These are phyloP conservation scores for Suncus etruscus DNA, from an alignment of 2,113 vertebrate genomes.

Conservation along the genomic window DNA sequence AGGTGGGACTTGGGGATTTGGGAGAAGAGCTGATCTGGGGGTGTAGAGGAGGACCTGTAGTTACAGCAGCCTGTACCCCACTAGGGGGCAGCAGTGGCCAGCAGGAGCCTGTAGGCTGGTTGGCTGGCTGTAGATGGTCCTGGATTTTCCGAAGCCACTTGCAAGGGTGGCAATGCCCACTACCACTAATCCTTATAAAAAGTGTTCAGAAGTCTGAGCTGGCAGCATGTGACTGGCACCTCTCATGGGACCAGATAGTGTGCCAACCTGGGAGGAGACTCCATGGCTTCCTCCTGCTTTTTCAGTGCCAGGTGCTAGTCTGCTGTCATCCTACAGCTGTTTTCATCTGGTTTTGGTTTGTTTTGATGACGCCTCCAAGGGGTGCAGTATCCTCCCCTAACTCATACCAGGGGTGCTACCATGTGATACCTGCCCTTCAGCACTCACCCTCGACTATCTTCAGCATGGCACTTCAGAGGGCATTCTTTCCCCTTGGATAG, in stretches of 20 bases:
- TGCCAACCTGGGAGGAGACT: too few species aligned
- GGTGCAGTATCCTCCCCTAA: neutral
- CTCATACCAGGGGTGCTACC: too few species aligned
- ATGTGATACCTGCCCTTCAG: neutral
- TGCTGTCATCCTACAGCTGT: neutral
- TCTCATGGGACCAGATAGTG: too few species aligned
- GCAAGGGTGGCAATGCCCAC: too few species aligned
- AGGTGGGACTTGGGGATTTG: neutral
- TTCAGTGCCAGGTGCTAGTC: neutral
- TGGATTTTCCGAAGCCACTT: neutral
- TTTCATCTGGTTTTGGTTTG: neutral
- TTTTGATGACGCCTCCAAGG: neutral
- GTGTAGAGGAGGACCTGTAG: too few species aligned
- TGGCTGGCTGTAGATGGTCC: too few species aligned
- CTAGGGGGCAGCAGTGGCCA: slow-evolving; percentile 42
- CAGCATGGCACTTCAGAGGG: neutral
- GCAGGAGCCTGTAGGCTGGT: neutral
- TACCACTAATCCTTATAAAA: too few species aligned
- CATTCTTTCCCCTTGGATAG: neutral
- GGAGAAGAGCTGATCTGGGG: too few species aligned
- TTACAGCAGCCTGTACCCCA: neutral
- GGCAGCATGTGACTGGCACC: too few species aligned
- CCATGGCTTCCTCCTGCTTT: neutral
- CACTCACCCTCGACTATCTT: neutral
- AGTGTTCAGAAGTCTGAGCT: neutral